A percentile compares a stretch with the other conserved stretches of the same genome.
Evolutionary conservation across 2,888 invertebrate species (phyloP).

Genomic region (Pycnomerus fuliginosus): DNA sequence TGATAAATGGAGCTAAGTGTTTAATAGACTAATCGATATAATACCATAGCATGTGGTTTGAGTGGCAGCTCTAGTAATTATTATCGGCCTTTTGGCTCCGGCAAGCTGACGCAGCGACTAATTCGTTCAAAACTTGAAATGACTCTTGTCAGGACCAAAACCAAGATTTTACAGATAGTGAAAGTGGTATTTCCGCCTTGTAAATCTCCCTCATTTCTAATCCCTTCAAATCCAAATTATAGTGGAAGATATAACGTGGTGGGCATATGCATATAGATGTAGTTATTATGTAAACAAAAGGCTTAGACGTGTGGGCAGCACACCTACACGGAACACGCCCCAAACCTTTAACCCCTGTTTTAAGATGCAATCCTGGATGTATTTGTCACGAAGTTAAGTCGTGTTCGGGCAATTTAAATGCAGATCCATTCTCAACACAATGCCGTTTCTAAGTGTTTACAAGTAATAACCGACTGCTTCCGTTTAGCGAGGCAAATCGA

Average conservation of each 20-base stretch:
- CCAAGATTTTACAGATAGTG: too few relatives aligned
- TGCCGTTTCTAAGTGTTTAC: constrained; percentile 34
- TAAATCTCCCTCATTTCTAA: constrained; percentile 22
- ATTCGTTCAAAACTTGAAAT: constrained; percentile 1
- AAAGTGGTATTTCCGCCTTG: too few relatives aligned
- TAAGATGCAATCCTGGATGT: constrained; percentile 42
- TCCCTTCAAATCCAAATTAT: constrained; percentile 23
- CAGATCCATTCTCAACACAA: constrained; percentile 34
- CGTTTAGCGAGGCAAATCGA: too few relatives aligned
- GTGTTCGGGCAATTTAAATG: constrained; percentile 46
- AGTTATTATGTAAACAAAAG: constrained; percentile 38
- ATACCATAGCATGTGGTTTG: constrained; percentile 50
- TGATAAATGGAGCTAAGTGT: constrained; percentile 56
- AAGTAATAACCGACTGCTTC: constrained; percentile 15
- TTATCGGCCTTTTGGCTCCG: constrained; percentile 42
- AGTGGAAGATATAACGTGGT: constrained; percentile 19
- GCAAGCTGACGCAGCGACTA: constrained; percentile 34
- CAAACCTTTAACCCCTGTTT: constrained; percentile 35
- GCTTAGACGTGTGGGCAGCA: constrained; percentile 30
- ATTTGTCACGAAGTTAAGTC: constrained; percentile 45
- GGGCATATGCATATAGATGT: constrained; percentile 36
- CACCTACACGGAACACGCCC: constrained; percentile 36
- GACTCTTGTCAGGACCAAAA: constrained; percentile 3
- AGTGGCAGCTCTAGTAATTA: constrained; percentile 52
- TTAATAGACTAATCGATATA: constrained; percentile 57